Conservation (phyloP, 1,140 invertebrate species). For the Drosophila sp. region DNA sequence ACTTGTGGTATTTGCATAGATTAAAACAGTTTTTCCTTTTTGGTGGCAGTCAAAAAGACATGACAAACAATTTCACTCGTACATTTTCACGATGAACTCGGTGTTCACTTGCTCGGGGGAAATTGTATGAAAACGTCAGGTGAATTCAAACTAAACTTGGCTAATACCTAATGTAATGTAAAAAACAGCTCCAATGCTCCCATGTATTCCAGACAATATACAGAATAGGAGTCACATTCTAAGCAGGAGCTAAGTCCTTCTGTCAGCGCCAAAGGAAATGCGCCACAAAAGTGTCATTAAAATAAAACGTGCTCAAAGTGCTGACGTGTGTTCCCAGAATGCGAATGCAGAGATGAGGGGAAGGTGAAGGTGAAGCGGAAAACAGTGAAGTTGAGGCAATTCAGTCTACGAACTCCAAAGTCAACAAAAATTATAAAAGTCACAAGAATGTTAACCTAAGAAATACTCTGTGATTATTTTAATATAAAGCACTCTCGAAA, state of each 20-base stretch:
- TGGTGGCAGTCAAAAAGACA: not conserved
- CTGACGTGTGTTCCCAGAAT: conserved; percentile 39
- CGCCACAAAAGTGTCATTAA: conserved; percentile 78
- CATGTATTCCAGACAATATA: conserved; percentile 11
- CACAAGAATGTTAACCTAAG: not conserved
- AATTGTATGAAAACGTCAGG: conserved; percentile 6
- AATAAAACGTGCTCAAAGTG: conserved; percentile 78
- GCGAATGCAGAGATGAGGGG: not conserved
- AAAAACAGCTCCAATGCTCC: not conserved
- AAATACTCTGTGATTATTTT: too few relatives aligned
- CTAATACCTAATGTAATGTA: conserved; percentile 13
- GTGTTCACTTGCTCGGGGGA: not conserved
- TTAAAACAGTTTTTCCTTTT: not conserved
- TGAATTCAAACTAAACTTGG: conserved; percentile 1
- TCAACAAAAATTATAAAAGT: conserved; percentile 47
- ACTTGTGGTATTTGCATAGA: conserved; percentile 11
- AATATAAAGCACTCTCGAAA: too few relatives aligned
- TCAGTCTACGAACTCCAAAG: conserved; percentile 63
- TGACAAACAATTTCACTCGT: not conserved
- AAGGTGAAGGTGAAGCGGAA: not conserved
- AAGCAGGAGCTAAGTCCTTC: conserved; percentile 28
- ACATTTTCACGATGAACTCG: not conserved
- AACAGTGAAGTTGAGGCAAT: conserved; percentile 10
- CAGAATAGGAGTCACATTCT: conserved; percentile 23
- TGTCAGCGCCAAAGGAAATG: conserved; percentile 55